phyloP scores from a whole-genome alignment of 2,888 invertebrate genomes.

The Ennomos erosarius region DNA sequence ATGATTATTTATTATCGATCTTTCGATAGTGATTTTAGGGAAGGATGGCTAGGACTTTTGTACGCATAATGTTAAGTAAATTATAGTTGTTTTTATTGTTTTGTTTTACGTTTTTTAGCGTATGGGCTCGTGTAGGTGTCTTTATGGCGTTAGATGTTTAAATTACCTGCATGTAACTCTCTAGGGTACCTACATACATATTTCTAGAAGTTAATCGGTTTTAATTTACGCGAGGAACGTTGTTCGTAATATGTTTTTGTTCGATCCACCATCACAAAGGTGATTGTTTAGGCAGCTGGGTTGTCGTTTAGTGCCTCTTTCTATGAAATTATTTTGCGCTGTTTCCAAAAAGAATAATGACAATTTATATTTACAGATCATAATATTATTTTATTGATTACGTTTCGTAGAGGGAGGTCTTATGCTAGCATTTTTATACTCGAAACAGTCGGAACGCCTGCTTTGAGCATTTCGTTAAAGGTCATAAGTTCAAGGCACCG shows the following conservation, averaged over 20 bases:
- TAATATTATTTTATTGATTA: not conserved
- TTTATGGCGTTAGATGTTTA: conserved; percentile 64
- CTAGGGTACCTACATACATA: conserved; percentile 64
- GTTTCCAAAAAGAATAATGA: not conserved
- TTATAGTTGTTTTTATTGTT: conserved; percentile 82
- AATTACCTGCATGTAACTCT: conserved; percentile 52
- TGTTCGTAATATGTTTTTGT: conserved; percentile 46
- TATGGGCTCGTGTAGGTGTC: conserved; percentile 66
- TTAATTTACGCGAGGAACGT: conserved; percentile 47
- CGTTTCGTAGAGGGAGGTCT: conserved; percentile 2
- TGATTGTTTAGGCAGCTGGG: conserved; percentile 50
- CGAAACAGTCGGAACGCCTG: not conserved
- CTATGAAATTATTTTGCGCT: conserved; percentile 13
- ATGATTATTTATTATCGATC: conserved; percentile 77
- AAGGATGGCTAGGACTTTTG: conserved; percentile 75
- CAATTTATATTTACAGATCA: conserved; percentile 1
- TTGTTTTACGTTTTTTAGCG: conserved; percentile 69
- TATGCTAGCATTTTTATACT: conserved; percentile 6
- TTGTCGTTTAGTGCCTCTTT: conserved; percentile 19
- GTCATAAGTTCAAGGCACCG: conserved; percentile 1
- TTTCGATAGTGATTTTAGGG: conserved; percentile 68
- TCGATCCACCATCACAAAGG: conserved; percentile 58
- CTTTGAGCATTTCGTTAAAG: not conserved
- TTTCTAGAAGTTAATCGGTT: conserved; percentile 69
- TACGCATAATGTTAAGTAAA: conserved; percentile 84